Percentiles rank a stretch among this genome's conserved stretches.
Evolutionary conservation across 2,797 vertebrate genomes (phyloP).

Genomic region (Hydrolagus colliei): DNA sequence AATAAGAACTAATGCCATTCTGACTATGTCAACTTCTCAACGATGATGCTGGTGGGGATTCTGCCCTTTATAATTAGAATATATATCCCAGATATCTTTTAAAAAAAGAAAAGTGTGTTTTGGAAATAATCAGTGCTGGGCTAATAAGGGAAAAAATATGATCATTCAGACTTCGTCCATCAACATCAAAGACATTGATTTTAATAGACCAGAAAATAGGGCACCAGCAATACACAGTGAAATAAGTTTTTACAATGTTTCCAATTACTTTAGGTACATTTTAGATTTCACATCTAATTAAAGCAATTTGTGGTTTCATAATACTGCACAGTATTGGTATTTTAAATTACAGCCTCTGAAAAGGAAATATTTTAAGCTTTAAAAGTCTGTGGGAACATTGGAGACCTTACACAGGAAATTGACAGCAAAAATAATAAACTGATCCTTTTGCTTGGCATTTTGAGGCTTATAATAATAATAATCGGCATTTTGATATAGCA

Average conservation of each 20-base stretch:
- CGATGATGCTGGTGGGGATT: not conserved
- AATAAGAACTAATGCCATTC: too few relatives aligned
- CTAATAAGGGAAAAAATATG: not conserved
- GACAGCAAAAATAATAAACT: not conserved
- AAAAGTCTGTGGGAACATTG: slow-evolving; percentile 14
- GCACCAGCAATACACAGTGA: not conserved
- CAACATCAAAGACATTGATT: not conserved
- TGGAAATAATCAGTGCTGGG: not conserved
- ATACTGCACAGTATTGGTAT: not conserved
- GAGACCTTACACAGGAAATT: slow-evolving; percentile 22
- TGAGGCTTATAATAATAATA: not conserved
- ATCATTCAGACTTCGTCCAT: not conserved
- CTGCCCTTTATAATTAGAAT: not conserved
- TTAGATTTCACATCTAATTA: not conserved
- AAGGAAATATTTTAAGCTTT: not conserved
- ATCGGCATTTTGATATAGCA: too few relatives aligned
- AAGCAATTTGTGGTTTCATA: not conserved
- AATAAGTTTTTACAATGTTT: not conserved
- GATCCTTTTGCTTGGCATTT: slow-evolving; percentile 9
- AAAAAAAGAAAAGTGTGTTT: not conserved
- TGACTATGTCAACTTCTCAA: too few relatives aligned
- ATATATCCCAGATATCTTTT: not conserved
- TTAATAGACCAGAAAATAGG: not conserved
- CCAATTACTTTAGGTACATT: not conserved
- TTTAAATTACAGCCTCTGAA: not conserved